phyloP scores from a whole-genome alignment of 2,113 vertebrate species.

The Bos indicus region DNA sequence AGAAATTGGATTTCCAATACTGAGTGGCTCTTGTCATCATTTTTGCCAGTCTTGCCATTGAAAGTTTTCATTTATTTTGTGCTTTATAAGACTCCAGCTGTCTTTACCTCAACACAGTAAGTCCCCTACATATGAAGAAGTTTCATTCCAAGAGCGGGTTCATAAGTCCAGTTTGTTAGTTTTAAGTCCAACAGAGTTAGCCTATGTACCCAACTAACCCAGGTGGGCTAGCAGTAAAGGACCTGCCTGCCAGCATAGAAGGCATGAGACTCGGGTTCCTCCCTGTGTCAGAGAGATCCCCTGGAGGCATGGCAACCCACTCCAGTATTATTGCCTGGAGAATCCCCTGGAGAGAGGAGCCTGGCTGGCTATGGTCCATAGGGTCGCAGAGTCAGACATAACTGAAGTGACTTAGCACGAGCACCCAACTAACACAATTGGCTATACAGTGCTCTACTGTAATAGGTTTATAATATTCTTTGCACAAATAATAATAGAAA shows the following conservation, averaged over 20 bases:
- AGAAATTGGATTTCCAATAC: background rate
- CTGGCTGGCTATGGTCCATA: background rate
- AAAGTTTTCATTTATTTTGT: background rate
- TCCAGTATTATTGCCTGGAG: background rate
- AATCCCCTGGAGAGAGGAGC: background rate
- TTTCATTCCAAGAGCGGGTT: background rate
- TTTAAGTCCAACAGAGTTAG: no score
- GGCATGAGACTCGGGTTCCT: background rate
- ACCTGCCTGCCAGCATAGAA: background rate
- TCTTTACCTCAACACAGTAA: background rate
- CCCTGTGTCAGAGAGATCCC: background rate
- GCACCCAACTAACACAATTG: background rate
- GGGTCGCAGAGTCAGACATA: background rate
- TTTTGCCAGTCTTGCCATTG: background rate
- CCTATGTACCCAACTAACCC: no score
- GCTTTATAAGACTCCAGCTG: background rate
- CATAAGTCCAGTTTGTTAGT: background rate
- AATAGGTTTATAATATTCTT: background rate
- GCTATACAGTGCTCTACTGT: background rate
- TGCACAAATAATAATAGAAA: background rate
- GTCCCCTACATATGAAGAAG: background rate
- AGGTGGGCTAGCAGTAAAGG: background rate
- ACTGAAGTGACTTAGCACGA: accelerated
- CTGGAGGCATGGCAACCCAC: background rate
- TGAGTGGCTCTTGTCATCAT: background rate